Base-by-base conservation (phyloP, 2,113 vertebrate species). In the Centrocercus urophasianus region DNA sequence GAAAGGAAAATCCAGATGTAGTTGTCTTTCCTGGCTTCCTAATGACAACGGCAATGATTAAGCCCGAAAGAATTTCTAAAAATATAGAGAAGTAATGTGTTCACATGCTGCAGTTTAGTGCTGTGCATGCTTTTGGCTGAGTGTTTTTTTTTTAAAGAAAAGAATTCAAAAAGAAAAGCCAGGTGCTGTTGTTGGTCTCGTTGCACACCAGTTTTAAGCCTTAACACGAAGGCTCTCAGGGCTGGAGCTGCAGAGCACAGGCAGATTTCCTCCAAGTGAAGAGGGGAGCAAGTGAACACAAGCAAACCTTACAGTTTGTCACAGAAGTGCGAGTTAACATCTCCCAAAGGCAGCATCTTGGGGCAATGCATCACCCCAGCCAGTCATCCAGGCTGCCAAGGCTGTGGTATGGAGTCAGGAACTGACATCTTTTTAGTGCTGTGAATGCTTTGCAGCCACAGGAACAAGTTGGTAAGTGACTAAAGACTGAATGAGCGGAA, bases 401-500 rank as follows among this genome's bases (percentile, higher is more conserved):
- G 45, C 18, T 48, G 59, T 43, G 30, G 21, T 76, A 48, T 75
- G 48, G 59, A 30, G 17, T 79, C 32, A 63, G 69, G 66, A 90
- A 67, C 10, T 90, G 83, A 79, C 63, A 54, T 93, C 45, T 80
- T 89, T 59, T 78, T 72, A 84, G 38, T 21, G 14, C 43, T 75
- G 59, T 66, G 40, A 83, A 82, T 73, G 60, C 65, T 90, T 66
- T 45, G 36, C 69, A 85, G 63, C 75, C 83, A 84, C 66, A 59
- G 77, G 43, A 95, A 63, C 70, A 57, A 89, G 43, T 72, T 78
- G 78, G 64, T 48, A 24, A 94, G 30, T 94, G 86, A 82, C 93
- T 92, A 64, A 73, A 73, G 30, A 16, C 66, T 32, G 36, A 84
- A 63, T 70, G 56, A 95, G 91, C 64, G 52, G 81, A 91, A 93